These are phyloP conservation scores for Exephanes ischioxanthus DNA, from an alignment of 2,888 invertebrate species.

Conservation along the genomic window DNA sequence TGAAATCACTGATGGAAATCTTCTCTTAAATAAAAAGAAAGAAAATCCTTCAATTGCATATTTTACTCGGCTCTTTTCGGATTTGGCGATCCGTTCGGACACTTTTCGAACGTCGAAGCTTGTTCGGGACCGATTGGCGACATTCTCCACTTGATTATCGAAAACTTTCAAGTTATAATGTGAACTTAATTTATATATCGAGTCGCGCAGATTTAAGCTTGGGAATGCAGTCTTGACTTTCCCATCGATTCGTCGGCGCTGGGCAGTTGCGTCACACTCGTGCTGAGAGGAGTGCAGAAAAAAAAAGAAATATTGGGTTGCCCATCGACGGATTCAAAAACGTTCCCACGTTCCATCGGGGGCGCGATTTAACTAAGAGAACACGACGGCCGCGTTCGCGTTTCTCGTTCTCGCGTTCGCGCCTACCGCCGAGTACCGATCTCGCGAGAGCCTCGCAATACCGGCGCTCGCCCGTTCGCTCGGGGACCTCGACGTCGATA, in stretches of 20 bases:
- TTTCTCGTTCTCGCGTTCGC: conserved; percentile 66
- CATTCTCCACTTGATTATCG: not conserved
- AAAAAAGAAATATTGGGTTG: conserved; percentile 64
- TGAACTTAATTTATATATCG: conserved; percentile 6
- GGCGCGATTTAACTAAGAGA: conserved; percentile 51
- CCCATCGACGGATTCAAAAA: conserved; percentile 69
- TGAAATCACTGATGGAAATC: not conserved
- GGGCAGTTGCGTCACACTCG: conserved; percentile 64
- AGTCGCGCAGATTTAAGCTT: not conserved
- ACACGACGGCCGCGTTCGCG: conserved; percentile 72
- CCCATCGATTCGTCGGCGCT: conserved; percentile 59
- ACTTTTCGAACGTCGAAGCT: not conserved
- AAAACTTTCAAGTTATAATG: not conserved
- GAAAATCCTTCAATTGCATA: not conserved
- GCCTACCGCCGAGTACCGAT: conserved; percentile 52
- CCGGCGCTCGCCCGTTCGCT: conserved; percentile 58
- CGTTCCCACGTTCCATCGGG: conserved; percentile 69
- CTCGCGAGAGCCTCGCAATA: conserved; percentile 49
- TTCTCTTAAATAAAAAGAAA: not conserved
- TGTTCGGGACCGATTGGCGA: not conserved
- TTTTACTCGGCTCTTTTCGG: not conserved
- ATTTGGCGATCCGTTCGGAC: not conserved
- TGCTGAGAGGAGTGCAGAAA: conserved; percentile 46
- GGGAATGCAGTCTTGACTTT: conserved; percentile 48
- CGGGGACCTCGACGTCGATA: conserved; percentile 66